Base-by-base conservation (phyloP, 1,140 invertebrate species). In the Anastrepha ludens region DNA sequence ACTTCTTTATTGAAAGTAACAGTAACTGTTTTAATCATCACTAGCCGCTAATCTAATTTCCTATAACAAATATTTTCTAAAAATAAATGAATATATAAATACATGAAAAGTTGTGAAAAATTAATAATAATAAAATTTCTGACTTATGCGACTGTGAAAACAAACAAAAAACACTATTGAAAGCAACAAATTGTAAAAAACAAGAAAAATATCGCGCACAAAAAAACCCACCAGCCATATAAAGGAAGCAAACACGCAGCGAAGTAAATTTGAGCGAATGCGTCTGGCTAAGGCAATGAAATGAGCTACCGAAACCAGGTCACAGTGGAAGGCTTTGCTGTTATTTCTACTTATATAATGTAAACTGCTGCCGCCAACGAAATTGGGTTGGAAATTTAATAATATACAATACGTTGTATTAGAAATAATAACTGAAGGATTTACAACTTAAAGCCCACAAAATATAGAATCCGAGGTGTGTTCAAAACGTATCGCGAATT, bases 371-470 rank as follows among this genome's bases (percentile, higher is more conserved):
- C 67, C 67, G 44, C 67, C 13, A 6, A 11, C 44, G 11, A 47
- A 70, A 13, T 15, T 8, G 0, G 6, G 29, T 65, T 9, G 20
- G 0, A 74, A 74, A 74, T 47, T 74, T 74, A 44, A 74, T 74
- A 74, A 74, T 13, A 74, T 44, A n/a, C n/a, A n/a, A n/a, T n/a
- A 17, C 60, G 11, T 17, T 15, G 41, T 15, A 74, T 74, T 74
- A 74, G 44, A 74, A 74, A 47, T 47, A 74, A 74, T 74, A 74
- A 74, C 44, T 41, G 41, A 17, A 9, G 39, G 67, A 47, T 74
- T 74, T 74, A 41, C 67, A 44, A 47, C 41, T 44, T 74, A 44
- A 74, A 74, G 41, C 67, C 15, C 17, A 74, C 67, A 39, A 74
- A 74, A 74, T n/a, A 74, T 74, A 74, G 29, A 29, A 29, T 29